Conservation (phyloP, 1,140 invertebrate species). For the Solenopsis fugax region DNA sequence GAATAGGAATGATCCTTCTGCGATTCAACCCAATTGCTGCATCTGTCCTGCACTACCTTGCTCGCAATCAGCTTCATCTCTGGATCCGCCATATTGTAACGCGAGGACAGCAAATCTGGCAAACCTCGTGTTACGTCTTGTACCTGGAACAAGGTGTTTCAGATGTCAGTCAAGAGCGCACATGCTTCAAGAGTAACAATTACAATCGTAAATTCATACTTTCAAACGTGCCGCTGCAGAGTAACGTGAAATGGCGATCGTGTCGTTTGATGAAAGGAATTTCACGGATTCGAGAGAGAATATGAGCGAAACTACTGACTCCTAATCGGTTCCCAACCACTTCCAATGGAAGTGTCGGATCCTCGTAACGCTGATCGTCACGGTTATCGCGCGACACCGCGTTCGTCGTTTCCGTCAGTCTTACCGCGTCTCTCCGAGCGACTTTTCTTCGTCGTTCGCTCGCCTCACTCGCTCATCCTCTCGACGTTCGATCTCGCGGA, state of each 20-base stretch:
- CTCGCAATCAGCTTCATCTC: slow-evolving; percentile 73
- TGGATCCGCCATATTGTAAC: slow-evolving; percentile 67
- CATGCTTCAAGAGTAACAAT: neutral
- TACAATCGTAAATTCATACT: neutral
- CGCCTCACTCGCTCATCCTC: neutral
- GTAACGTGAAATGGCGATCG: neutral
- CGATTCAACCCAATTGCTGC: slow-evolving; percentile 81
- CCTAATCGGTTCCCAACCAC: neutral
- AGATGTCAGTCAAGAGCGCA: neutral
- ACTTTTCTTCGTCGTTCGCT: neutral
- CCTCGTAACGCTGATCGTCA: neutral
- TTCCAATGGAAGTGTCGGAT: neutral
- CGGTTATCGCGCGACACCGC: neutral
- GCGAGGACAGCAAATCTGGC: neutral
- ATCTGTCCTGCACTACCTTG: slow-evolving; percentile 81
- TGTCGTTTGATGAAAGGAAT: neutral
- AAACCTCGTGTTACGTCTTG: too few species aligned
- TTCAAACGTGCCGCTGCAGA: neutral
- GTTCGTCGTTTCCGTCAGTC: slow-evolving; percentile 11
- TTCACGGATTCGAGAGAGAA: neutral
- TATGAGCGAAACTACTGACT: neutral
- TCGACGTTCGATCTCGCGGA: neutral
- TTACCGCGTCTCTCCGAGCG: neutral
- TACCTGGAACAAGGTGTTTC: neutral
- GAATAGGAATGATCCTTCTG: slow-evolving; percentile 69